Evolutionary conservation across 1,140 invertebrate genomes (phyloP).

Genomic region (Papilio glaucus): DNA sequence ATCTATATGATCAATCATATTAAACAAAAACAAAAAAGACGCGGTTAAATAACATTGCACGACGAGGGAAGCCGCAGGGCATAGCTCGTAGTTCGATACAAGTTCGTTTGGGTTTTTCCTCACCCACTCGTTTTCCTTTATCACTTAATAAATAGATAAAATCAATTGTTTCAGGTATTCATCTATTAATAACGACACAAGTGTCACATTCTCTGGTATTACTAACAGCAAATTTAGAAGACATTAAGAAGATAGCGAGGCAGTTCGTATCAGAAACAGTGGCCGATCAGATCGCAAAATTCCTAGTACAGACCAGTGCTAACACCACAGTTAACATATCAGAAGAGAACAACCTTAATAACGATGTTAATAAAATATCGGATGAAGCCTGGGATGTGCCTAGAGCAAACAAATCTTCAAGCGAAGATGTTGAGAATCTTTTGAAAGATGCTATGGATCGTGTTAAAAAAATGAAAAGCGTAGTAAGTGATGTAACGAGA

Average conservation of each 20-base stretch:
- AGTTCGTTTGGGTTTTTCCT: no score
- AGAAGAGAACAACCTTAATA: constrained; percentile 40
- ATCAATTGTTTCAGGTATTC: constrained; percentile 45
- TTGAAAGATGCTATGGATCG: not conserved
- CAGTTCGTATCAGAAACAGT: constrained; percentile 58
- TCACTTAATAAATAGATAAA: no score
- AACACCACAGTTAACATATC: constrained; percentile 26
- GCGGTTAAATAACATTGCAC: no score
- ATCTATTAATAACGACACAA: constrained; percentile 41
- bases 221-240: constrained; percentile 64
- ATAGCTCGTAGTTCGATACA: no score
- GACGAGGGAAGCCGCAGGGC: no score
- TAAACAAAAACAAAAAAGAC: no score
- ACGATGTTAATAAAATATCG: constrained; percentile 22
- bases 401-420: not conserved
- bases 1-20: no score
- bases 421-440: not conserved
- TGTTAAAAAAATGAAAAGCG: not conserved
- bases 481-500: not conserved
- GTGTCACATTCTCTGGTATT: constrained; percentile 50
- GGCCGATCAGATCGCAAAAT: constrained; percentile 50
- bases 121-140: no score
- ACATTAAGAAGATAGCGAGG: constrained; percentile 59
- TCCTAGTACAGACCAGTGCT: constrained; percentile 45
- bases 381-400: constrained; percentile 26